Percentiles rank a stretch among this genome's conserved stretches.
Evolutionary conservation across 2,113 vertebrate species (phyloP).

Genomic region (Hyla sarda): DNA sequence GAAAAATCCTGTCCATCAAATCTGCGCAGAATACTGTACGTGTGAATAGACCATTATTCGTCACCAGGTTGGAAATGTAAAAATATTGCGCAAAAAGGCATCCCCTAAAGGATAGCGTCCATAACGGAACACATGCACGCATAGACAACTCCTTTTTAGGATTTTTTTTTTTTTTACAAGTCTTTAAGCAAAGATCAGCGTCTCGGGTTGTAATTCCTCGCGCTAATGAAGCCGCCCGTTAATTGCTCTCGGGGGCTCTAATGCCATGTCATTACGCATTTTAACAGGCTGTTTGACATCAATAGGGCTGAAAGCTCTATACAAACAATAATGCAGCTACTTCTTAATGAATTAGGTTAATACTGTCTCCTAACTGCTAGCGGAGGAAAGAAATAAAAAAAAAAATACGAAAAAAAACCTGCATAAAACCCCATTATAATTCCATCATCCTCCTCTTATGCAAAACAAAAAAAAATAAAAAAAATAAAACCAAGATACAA

Average conservation of each 20-base stretch:
- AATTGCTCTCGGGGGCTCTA: slow-evolving; percentile 90
- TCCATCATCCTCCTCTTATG: slow-evolving; percentile 61
- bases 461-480: too few relatives aligned
- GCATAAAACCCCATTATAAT: slow-evolving; percentile 64
- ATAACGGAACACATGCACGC: slow-evolving; percentile 80
- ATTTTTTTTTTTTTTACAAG: slow-evolving; percentile 72
- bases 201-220: slow-evolving; percentile 85
- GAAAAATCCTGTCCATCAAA: too few relatives aligned
- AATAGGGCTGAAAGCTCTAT: slow-evolving; percentile 77
- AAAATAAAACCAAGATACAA: slow-evolving; percentile 46
- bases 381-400: slow-evolving; percentile 57
- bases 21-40: too few relatives aligned
- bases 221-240: slow-evolving; percentile 95
- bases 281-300: slow-evolving; percentile 82
- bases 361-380: slow-evolving; percentile 64
- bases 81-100: slow-evolving; percentile 63
- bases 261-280: slow-evolving; percentile 85
- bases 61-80: slow-evolving; percentile 69
- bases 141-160: slow-evolving; percentile 79
- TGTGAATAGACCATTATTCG: slow-evolving; percentile 67
- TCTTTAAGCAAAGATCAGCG: slow-evolving; percentile 82
- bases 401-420: background rate
- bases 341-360: slow-evolving; percentile 74
- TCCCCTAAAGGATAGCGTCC: slow-evolving; percentile 75
- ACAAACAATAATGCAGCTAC: slow-evolving; percentile 80